Conservation (phyloP, 2,888 invertebrate genomes). For the Pristionchus fissidentatus region DNA sequence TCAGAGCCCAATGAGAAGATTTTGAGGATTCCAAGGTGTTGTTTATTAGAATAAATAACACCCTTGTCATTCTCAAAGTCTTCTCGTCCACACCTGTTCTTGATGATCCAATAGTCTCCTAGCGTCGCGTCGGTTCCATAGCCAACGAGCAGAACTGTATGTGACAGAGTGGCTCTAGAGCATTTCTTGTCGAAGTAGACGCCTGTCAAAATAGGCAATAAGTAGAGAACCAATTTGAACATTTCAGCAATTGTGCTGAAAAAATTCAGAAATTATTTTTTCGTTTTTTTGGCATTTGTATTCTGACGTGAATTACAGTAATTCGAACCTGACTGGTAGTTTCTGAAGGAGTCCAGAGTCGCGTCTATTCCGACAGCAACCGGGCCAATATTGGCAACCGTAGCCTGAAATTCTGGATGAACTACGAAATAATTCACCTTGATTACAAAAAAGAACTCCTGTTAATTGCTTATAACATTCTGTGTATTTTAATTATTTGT, state of each 20-base stretch:
- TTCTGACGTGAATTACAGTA: neutral
- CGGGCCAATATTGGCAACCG: slow-evolving; percentile 51
- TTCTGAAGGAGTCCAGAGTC: slow-evolving; percentile 56
- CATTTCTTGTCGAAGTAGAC: slow-evolving; percentile 78
- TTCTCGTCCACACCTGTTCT: slow-evolving; percentile 88
- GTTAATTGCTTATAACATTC: too few species aligned
- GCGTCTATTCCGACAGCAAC: slow-evolving; percentile 57
- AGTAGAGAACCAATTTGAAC: neutral
- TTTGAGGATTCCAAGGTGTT: too few species aligned
- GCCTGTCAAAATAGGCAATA: neutral
- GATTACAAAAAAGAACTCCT: too few species aligned
- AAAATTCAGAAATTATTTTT: neutral
- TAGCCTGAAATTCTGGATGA: slow-evolving; percentile 53
- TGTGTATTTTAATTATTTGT: too few species aligned
- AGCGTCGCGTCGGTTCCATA: slow-evolving; percentile 81
- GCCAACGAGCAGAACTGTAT: slow-evolving; percentile 89
- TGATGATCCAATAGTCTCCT: slow-evolving; percentile 85
- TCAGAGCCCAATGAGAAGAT: too few species aligned
- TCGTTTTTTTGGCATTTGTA: neutral
- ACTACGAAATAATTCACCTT: too few species aligned
- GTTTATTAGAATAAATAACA: neutral
- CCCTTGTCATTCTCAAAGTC: neutral
- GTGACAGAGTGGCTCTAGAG: slow-evolving; percentile 83
- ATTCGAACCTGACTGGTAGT: slow-evolving; percentile 56
- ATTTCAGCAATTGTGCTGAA: neutral